phyloP scores from a whole-genome alignment of 1,140 invertebrate genomes.

The Pseudomyrmex dendroicus region DNA sequence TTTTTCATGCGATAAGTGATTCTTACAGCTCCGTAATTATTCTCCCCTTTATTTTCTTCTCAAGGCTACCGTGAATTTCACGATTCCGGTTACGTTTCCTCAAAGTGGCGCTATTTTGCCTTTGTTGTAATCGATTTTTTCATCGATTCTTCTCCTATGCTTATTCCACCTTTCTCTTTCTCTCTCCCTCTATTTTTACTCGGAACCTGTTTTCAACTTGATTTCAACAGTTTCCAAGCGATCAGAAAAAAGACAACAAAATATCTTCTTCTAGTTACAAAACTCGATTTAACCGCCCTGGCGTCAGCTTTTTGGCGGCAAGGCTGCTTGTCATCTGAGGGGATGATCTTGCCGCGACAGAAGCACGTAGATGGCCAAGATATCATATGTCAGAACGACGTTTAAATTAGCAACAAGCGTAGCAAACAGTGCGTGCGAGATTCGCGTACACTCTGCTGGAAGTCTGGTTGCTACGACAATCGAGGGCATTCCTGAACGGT shows the following conservation, averaged over 20 bases:
- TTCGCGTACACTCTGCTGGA: conserved; percentile 47
- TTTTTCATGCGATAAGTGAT: conserved; percentile 1
- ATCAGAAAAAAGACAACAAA: not conserved
- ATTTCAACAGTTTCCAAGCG: not conserved
- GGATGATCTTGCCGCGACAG: conserved; percentile 77
- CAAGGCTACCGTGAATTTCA: not conserved
- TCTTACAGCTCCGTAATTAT: not conserved
- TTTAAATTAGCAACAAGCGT: conserved; percentile 49
- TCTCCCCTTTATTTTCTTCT: conserved; percentile 21
- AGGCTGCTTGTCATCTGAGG: conserved; percentile 83
- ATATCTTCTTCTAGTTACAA: conserved; percentile 34
- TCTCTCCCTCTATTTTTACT: not conserved
- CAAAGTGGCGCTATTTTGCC: not conserved
- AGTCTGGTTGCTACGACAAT: conserved; percentile 57
- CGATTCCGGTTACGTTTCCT: too few species aligned
- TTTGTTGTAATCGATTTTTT: not conserved
- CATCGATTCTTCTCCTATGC: not conserved
- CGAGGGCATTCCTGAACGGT: conserved; percentile 75
- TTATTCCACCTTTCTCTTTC: not conserved
- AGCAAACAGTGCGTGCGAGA: conserved; percentile 31
- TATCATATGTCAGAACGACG: conserved; percentile 40
- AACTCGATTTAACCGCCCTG: conserved; percentile 74
- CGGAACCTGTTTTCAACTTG: not conserved
- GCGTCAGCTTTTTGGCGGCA: conserved; percentile 78
- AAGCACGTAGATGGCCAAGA: conserved; percentile 63